Evolutionary conservation across 1,140 invertebrate genomes (phyloP), one percentile per base, ranked within the genome.

Genomic region (Amphibalanus amphitrite): DNA sequence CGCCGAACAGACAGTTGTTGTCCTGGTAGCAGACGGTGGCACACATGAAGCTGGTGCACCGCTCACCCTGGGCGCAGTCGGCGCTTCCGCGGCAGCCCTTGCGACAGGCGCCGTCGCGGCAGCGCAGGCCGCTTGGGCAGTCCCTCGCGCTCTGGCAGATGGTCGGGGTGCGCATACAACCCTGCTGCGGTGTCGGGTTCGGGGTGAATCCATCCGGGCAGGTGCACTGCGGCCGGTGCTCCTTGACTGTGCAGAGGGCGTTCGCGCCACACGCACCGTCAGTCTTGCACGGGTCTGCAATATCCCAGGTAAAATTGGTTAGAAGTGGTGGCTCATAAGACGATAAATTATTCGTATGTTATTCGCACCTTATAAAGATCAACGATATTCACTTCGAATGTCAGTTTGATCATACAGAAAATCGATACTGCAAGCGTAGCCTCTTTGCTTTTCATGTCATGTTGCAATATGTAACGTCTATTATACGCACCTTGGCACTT

Each of bases 21-120:
- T 92, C 92, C 4, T 88, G 86, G 76, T 92, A 92, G 78, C 93
- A 95, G 38, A 93, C 84, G 82, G 92, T 93, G 25, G 87, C 82
- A 75, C 91, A 95, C 33, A 88, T 84, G 73, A 86, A 88, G 71
- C 89, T 86, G 70, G 85, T 84, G 76, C 92, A 95, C 69, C 88
- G 85, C 81, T 95, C 92, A 23, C 92, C 92, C 59, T 74, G 73
- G n/a, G 90, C 91, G 78, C 91, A 93, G 68, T 86, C 81, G 6
- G 79, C 82, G 68, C 85, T 86, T 69, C 87, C 86, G 73, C 83
- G 81, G 77, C 92, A 94, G 26, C 88, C 85, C 20, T 89, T 84
- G 77, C 88, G 86, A 76, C 91, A 93, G 71, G 87, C 82, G 47
- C 86, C 86, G 23, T 84, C 85, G 29, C 89, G 85, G 78, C 91